Base-by-base conservation (phyloP, 2,113 vertebrate genomes). In the Pandion haliaetus region DNA sequence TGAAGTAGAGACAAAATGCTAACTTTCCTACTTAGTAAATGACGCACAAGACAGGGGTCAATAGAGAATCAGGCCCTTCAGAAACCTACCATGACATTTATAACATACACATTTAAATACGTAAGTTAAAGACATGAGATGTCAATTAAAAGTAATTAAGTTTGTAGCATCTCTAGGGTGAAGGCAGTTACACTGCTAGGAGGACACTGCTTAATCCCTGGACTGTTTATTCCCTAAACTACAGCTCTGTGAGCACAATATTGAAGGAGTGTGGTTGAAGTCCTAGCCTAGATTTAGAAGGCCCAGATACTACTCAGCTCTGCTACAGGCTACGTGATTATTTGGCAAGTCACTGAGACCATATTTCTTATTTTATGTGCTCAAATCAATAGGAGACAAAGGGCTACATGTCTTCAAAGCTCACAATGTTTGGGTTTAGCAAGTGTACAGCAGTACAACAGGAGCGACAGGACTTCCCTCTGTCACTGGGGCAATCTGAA, bases 31-130 rank as follows among this genome's bases (percentile, higher is more conserved):
- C 83, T 24, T 3, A 7, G 50, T 19, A 49, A 70, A 11, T 3
- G 42, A 14, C 58, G 45, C 47, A 8, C 19, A 4, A 45, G 54
- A 11, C 32, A 8, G 26, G 13, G 45, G 3, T 26, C 63, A 57
- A 28, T 7, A 25, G 44, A 70, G 69, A 26, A 42, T 5, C 69
- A 29, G 73, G 15, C 23, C 50, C 77, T 59, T n/a, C 63, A 62
- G 77, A 84, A 61, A 21, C 11, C 32, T 52, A 18, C 49, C 38
- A 7, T 2, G 4, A 11, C 34, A 3, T 29, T 61, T 44, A 15
- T 4, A 32, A 32, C 12, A 2, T 0, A 12, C 13, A 1, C 4
- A 11, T 18, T 47, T 26, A 20, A 77, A 47, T 11, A 6, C 0
- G 1, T 1, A 49, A 7, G 31, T 28, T 70, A 28, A 31, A 55